phyloP scores from a whole-genome alignment of 2,113 vertebrate genomes.

The Hippocampus comes region DNA sequence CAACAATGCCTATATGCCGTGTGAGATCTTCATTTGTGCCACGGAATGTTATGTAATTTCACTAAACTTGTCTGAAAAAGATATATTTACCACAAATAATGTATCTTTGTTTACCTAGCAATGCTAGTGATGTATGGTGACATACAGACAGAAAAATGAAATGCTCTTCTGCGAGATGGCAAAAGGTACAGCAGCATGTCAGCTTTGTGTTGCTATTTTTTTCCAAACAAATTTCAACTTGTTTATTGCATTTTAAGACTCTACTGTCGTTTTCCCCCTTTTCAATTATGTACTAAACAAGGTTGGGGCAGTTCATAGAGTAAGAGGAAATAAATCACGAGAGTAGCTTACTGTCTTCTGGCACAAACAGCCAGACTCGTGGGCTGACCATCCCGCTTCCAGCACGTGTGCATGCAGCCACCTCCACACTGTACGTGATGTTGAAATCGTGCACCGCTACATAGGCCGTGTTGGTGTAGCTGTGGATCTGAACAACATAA shows the following conservation, averaged over 20 bases:
- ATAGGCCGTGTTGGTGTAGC: slow-evolving; percentile 41
- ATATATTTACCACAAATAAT: background rate
- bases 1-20: too few relatives aligned
- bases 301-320: background rate
- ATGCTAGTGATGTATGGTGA: background rate
- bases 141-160: background rate
- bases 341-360: slow-evolving; percentile 72
- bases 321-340: slow-evolving; percentile 30
- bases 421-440: slow-evolving; percentile 78
- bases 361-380: slow-evolving; percentile 73
- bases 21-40: too few relatives aligned
- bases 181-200: background rate
- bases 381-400: slow-evolving; percentile 83
- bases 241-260: background rate
- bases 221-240: background rate
- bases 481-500: slow-evolving; percentile 61
- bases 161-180: background rate
- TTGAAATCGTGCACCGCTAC: slow-evolving; percentile 75
- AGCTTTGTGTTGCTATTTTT: too few relatives aligned
- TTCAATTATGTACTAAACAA: background rate
- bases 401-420: slow-evolving; percentile 81
- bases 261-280: background rate
- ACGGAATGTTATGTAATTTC: too few relatives aligned
- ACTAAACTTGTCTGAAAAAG: background rate
- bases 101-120: background rate